A percentile compares a stretch with the other conserved stretches of the same genome.
phyloP scores from a whole-genome alignment of 1,140 invertebrate genomes.

The Rhizoglyphus robini region DNA sequence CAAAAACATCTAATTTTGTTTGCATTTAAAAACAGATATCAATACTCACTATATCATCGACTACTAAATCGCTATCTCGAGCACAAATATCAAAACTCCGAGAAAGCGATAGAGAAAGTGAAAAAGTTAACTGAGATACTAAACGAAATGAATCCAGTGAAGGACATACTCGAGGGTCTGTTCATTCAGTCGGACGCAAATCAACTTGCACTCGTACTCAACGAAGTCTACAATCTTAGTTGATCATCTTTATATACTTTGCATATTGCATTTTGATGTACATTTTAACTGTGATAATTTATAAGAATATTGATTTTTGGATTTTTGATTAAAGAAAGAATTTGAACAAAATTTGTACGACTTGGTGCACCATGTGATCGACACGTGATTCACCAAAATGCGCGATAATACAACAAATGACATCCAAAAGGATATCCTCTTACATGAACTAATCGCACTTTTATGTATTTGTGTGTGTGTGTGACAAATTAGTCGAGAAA shows the following conservation, averaged over 20 bases:
- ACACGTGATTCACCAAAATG: too few relatives aligned
- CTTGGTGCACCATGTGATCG: too few relatives aligned
- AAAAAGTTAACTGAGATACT: neutral
- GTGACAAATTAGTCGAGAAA: too few relatives aligned
- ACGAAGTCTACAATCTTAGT: neutral
- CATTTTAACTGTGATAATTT: neutral
- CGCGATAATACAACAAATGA: too few relatives aligned
- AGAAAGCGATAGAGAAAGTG: neutral
- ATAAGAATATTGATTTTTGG: neutral
- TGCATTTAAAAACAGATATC: too few relatives aligned
- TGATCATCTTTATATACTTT: neutral
- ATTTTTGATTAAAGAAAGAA: neutral
- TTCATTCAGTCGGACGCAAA: neutral
- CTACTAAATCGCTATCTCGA: neutral
- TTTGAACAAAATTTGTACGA: too few relatives aligned
- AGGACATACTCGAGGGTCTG: neutral
- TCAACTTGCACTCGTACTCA: neutral
- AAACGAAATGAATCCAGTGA: neutral
- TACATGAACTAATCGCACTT: too few relatives aligned
- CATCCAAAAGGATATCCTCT: too few relatives aligned
- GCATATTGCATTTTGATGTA: neutral
- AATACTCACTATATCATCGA: neutral
- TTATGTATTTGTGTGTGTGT: too few relatives aligned
- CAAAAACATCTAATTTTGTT: too few relatives aligned
- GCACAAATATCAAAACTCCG: neutral